Evolutionary conservation across 1,140 invertebrate genomes (phyloP).

Genomic region (Halesus radiatus): DNA sequence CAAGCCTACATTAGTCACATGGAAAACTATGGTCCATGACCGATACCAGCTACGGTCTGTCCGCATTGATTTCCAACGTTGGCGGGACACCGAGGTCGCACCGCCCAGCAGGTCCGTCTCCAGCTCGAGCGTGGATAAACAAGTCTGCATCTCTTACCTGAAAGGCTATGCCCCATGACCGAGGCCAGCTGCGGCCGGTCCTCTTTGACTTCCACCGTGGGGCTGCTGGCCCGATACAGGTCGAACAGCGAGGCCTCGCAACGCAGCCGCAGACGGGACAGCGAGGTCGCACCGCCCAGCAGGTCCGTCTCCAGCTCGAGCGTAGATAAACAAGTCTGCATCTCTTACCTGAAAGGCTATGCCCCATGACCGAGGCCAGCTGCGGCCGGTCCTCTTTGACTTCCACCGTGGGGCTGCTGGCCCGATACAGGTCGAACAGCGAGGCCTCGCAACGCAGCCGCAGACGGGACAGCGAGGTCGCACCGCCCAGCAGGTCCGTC

Average conservation of each 20-base stretch:
- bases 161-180: conserved; percentile 67
- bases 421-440: too few species aligned
- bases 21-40: conserved; percentile 68
- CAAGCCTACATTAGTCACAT: conserved; percentile 59
- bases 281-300: neutral
- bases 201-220: conserved; percentile 65
- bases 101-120: neutral
- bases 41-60: conserved; percentile 66
- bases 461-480: conserved; percentile 65
- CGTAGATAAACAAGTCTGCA: neutral
- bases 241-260: too few species aligned
- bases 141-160: conserved; percentile 60
- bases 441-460: too few species aligned
- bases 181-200: conserved; percentile 67
- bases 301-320: too few species aligned
- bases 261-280: too few species aligned
- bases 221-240: neutral
- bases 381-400: conserved; percentile 67
- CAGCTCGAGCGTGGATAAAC: neutral
- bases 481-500: conserved; percentile 61
- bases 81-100: neutral
- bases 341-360: conserved; percentile 66
- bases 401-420: conserved; percentile 61
- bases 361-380: conserved; percentile 67
- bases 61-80: conserved; percentile 65